Base-by-base conservation (phyloP, 2,888 invertebrate genomes). In the Dicyrtoma fusca region DNA sequence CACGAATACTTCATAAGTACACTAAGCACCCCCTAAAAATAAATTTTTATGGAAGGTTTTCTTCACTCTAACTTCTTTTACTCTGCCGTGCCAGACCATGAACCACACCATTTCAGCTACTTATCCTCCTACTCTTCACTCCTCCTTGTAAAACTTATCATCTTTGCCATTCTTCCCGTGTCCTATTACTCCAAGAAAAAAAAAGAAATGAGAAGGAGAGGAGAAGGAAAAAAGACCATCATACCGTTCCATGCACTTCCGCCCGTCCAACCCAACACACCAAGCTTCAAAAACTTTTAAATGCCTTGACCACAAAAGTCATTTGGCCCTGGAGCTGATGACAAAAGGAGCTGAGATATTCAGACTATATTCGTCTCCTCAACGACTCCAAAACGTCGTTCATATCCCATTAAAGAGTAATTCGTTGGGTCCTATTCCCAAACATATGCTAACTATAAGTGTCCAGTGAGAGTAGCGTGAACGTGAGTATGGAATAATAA, bases 231-330 rank as follows among this genome's bases (percentile, higher is more conserved):
- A 51, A 51, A 51, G n/a, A 19, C 51, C 51, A 51, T 57, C 21
- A 25, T n/a, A 21, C 34, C 25, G 26, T 34, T 61, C 62, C 17
- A 25, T 25, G 26, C 17, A n/a, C 17, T 61, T 26, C 34, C 45
- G 42, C 21, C 19, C 45, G n/a, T 64, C 44, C 47, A 8, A 34
- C 34, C 34, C 8, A 34, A 34, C 34, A 3, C 5, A 14, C 23
- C 4, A 10, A 57, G 21, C 57, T 57, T 25, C 10, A 19, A 19
- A 34, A 3, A 5, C 8, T 34, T 8, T 5, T 5, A 34, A 34
- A 34, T n/a, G 62, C 73, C 72, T 76, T 78, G 78, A 76, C 77
- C 78, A 76, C 76, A 75, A 74, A n/a, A 78, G 74, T 73, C 75
- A 74, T 77, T 76, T 78, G 74, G 55, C 66, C 53, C 49, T 61